phyloP scores from a whole-genome alignment of 2,797 vertebrate genomes.

The Coregonus sp. region DNA sequence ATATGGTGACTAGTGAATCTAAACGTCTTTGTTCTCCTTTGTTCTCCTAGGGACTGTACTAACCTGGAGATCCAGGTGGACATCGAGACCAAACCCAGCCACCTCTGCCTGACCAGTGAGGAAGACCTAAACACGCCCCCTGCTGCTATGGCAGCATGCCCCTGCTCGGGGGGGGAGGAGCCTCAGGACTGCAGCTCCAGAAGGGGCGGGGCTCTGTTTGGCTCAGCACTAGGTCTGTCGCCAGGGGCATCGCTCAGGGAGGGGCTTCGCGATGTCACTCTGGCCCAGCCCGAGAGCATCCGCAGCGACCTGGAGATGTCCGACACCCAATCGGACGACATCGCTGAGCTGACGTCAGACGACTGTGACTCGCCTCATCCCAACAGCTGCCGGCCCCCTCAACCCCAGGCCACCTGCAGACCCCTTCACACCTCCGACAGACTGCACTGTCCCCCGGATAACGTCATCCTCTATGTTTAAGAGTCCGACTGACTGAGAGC shows the following conservation, averaged over 20 bases:
- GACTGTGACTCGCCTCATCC: conserved; percentile 90
- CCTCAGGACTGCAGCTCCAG: conserved; percentile 81
- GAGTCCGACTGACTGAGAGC: conserved; percentile 29
- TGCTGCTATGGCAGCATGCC: conserved; percentile 63
- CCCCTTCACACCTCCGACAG: conserved; percentile 70
- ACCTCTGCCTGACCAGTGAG: conserved; percentile 92
- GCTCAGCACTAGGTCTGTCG: conserved; percentile 70
- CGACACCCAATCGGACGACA: conserved; percentile 95
- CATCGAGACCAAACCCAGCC: conserved; percentile 97
- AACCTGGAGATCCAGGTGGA: conserved; percentile 99
- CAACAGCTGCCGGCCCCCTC: conserved; percentile 63
- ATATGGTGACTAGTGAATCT: not conserved
- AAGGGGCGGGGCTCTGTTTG: conserved; percentile 72
- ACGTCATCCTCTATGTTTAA: conserved; percentile 79
- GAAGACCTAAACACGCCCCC: conserved; percentile 80
- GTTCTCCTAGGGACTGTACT: conserved; percentile 86
- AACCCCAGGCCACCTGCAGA: conserved; percentile 68
- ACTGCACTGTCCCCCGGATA: conserved; percentile 76
- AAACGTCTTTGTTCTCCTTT: conserved; percentile 32
- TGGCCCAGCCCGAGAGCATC: conserved; percentile 97
- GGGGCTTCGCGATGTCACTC: conserved; percentile 86
- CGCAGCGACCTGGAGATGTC: conserved; percentile 98
- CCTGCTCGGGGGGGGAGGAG: conserved; percentile 81
- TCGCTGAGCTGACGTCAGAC: conserved; percentile 94
- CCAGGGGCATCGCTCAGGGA: conserved; percentile 80